phyloP scores from a whole-genome alignment of 2,113 vertebrate species.

The Micromys minutus region DNA sequence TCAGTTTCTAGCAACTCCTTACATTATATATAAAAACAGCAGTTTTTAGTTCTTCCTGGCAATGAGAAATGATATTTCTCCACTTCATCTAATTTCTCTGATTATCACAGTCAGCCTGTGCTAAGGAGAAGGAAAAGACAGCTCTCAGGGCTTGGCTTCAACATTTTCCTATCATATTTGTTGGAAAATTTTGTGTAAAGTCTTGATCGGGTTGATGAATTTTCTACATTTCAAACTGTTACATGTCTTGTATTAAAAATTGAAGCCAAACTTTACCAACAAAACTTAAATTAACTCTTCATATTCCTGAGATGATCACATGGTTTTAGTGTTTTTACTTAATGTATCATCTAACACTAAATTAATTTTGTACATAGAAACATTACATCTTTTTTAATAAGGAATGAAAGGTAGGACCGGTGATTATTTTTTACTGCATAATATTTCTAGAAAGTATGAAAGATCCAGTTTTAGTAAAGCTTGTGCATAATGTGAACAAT shows the following conservation, averaged over 20 bases:
- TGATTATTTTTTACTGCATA: background rate
- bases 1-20: background rate
- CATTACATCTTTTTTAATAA: background rate
- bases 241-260: background rate
- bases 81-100: background rate
- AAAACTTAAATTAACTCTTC: background rate
- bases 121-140: background rate
- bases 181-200: background rate
- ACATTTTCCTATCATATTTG: background rate
- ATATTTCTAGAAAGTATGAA: background rate
- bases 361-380: background rate
- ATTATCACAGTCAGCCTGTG: background rate
- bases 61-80: background rate
- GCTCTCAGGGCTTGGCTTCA: background rate
- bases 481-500: background rate
- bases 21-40: background rate
- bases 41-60: background rate
- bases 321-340: background rate
- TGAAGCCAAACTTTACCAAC: background rate
- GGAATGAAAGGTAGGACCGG: background rate
- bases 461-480: background rate
- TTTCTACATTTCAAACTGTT: background rate
- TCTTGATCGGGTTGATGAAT: background rate
- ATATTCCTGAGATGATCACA: background rate
- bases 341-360: background rate